Evolutionary conservation across 1,140 invertebrate genomes (phyloP), one percentile per base, ranked within the genome.

Genomic region (Aphelenchoides avenae): DNA sequence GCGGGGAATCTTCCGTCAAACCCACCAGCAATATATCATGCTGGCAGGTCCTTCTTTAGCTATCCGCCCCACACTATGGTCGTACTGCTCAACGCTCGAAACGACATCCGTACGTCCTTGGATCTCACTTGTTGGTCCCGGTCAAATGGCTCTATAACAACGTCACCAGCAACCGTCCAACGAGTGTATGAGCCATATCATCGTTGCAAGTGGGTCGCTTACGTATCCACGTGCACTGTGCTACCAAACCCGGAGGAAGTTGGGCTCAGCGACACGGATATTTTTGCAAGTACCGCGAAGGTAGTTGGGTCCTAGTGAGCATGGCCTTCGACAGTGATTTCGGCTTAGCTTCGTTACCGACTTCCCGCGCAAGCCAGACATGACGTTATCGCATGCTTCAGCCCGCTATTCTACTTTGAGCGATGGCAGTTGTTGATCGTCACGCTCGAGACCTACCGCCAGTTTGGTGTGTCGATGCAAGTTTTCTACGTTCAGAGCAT

Each of bases 401-500:
- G 52, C 36, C 68, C 68, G 5, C 37, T 70, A 15, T 70, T 70
- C 48, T 63, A 76, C 27, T 64, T 62, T 37, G 68, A 70, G 53
- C 39, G 62, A 18, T 70, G 68, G 68, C 71, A 70, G 40, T 52
- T 70, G 5, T 40, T 70, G 13, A 39, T 74, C 13, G 49, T 51
- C n/a, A 73, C 70, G 15, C 52, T 71, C 15, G 51, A 69, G 52
- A 63, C 73, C 24, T 70, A 70, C 47, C 54, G 62, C 5, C 57
- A 70, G 20, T 70, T 70, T 49, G 68, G 68, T 13, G 70, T 61
- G 1, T 55, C 57, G 31, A 20, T 74, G 20, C 70, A 73, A 39
- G 54, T 70, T 13, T 70, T 70, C 58, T 70, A 70, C 42, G 44
- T 70, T 33, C 66, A 75, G 41, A 72, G 68, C 27, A 70, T 70